Evolutionary conservation across 2,113 vertebrate species (phyloP), one percentile per base, ranked within the genome.

Genomic region (Rhombomys opimus): DNA sequence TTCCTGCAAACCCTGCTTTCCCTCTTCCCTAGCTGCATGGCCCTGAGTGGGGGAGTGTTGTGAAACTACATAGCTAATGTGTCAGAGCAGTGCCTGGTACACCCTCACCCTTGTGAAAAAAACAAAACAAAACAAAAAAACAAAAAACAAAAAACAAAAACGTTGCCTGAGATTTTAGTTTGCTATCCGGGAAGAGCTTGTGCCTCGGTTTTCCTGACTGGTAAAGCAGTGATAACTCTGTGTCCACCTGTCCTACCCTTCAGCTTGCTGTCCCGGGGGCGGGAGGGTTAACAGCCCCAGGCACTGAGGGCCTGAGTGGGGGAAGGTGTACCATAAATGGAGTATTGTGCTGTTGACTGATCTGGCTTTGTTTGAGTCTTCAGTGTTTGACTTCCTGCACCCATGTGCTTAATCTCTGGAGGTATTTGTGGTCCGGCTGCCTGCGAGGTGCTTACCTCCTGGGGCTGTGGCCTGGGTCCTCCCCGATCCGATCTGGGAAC

Each of bases 321-420:
- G 97, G 96, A 95, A 92, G 96, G 65, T 52, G 57, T 68, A 3
- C 1, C 84, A 92, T 95, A 97, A 97, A 97, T 85, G 88, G 96
- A 54, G 95, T 59, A 95, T 97, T 97, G 94, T 92, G 89, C 46
- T 89, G 72, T 38, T 95, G 92, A 97, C 96, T 94, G 97, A 89
- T 95, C 96, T 81, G 38, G 87, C 98, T 97, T 96, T 98, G 97
- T 97, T 96, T 9, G 65, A 52, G 70, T 81, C 97, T 88, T 97
- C 94, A 72, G 94, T 70, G 20, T 95, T 95, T 97, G 93, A 96
- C 97, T 97, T 97, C 91, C 96, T 95, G 93, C 75, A 67, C 77
- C 92, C 73, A 8, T 15, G 63, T 72, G 92, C 92, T 95, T 84
- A 88, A 68, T 89, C 80, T 89, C 97, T 65, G 52, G 80, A 77